These are phyloP conservation scores for Theonella swinhoei DNA, from an alignment of 37 sponge, comb jelly and placozoan genomes.

Conservation along the genomic window DNA sequence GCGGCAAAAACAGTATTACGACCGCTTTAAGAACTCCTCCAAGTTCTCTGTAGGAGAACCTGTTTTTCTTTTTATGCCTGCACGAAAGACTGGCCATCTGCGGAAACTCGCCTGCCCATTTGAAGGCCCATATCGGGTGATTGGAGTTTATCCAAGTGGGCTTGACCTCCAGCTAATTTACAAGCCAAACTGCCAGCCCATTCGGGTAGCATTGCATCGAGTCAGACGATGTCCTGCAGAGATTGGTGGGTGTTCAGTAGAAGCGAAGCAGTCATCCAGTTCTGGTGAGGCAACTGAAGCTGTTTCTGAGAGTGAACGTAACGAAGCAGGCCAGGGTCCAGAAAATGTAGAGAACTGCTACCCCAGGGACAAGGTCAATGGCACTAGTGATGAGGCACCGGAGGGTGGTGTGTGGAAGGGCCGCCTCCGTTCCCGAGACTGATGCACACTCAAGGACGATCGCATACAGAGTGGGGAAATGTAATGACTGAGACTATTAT, in stretches of 20 bases:
- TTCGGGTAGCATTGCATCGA: conserved; percentile 32
- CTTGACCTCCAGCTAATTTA: conserved; percentile 15
- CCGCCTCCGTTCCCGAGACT: background rate
- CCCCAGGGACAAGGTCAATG: background rate
- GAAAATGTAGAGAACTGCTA: background rate
- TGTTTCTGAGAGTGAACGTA: background rate
- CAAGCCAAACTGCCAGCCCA: conserved; percentile 5
- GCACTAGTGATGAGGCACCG: too few relatives aligned
- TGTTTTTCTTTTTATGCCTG: conserved; percentile 50
- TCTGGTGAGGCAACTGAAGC: background rate
- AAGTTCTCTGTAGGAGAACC: conserved; percentile 18
- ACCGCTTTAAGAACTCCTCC: background rate
- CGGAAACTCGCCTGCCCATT: conserved; percentile 32
- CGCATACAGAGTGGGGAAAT: background rate
- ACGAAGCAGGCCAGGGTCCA: background rate
- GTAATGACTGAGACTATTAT: background rate
- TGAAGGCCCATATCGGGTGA: conserved; percentile 43
- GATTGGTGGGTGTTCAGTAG: background rate
- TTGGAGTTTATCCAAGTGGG: background rate
- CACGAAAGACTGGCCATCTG: background rate
- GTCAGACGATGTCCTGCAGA: conserved; percentile 17
- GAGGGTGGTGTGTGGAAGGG: background rate
- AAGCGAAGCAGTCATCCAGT: background rate
- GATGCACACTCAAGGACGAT: background rate
- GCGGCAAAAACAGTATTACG: conserved; percentile 41